phyloP scores from a whole-genome alignment of 2,113 vertebrate genomes.

The Aptenodytes patagonicus region DNA sequence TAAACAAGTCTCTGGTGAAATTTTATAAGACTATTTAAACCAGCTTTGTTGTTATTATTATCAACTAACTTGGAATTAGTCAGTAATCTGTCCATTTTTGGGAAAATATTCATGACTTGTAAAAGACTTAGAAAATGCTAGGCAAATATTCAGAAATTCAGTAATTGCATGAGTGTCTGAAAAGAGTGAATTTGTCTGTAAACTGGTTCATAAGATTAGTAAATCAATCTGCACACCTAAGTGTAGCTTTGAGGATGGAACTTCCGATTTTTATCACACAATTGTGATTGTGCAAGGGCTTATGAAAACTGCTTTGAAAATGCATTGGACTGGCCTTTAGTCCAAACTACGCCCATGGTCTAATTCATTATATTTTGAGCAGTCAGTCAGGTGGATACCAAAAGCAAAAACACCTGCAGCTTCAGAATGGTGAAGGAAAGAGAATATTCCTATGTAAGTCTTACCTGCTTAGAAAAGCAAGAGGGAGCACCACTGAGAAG shows the following conservation, averaged over 20 bases:
- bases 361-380: not conserved
- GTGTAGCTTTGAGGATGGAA: not conserved
- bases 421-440: not conserved
- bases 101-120: not conserved
- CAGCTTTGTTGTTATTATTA: not conserved
- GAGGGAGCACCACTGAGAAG: not conserved
- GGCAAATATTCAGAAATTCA: not conserved
- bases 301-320: not conserved
- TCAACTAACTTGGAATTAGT: not conserved
- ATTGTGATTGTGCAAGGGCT: not conserved
- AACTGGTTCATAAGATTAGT: not conserved
- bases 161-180: fast-evolving
- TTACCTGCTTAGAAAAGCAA: not conserved
- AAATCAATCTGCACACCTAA: not conserved
- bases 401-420: not conserved
- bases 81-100: not conserved
- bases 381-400: not conserved
- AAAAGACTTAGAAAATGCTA: not conserved
- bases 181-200: not conserved
- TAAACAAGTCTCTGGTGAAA: not conserved
- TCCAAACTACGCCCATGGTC: not conserved
- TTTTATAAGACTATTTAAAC: not conserved
- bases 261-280: not conserved
- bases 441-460: not conserved
- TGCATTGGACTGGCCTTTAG: not conserved